Evolutionary conservation across 1,140 invertebrate species (phyloP).

Genomic region (Pectinophora gossypiella): DNA sequence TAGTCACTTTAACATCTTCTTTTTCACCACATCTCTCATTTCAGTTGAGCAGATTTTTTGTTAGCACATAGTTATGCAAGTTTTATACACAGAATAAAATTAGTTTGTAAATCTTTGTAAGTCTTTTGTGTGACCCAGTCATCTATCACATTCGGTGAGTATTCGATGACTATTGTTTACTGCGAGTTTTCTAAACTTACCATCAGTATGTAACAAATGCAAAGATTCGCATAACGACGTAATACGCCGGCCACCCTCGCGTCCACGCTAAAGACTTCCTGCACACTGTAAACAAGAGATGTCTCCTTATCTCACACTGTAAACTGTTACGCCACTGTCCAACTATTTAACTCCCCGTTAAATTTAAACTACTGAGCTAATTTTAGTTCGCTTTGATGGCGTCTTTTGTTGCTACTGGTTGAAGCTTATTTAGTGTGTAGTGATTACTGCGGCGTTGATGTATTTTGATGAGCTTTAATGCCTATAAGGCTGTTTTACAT

Average conservation of each 20-base stretch:
- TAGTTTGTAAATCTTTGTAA: no score
- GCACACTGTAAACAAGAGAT: constrained; percentile 34
- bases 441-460: no score
- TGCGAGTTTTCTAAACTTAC: neutral
- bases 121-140: no score
- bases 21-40: no score
- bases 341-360: neutral
- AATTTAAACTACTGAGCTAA: neutral
- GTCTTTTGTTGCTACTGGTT: neutral
- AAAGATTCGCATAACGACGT: constrained; percentile 36
- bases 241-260: constrained; percentile 24
- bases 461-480: no score
- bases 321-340: constrained; percentile 21
- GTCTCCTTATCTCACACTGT: constrained; percentile 33
- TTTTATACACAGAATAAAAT: no score
- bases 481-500: no score
- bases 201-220: constrained; percentile 17
- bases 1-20: no score
- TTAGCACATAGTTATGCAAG: no score
- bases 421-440: neutral
- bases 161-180: no score
- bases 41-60: no score
- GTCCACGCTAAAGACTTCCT: constrained; percentile 40
- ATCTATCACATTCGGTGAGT: no score
- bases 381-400: neutral